Base-by-base conservation (phyloP, 2,797 vertebrate species). In the Coccyzus lansbergi region DNA sequence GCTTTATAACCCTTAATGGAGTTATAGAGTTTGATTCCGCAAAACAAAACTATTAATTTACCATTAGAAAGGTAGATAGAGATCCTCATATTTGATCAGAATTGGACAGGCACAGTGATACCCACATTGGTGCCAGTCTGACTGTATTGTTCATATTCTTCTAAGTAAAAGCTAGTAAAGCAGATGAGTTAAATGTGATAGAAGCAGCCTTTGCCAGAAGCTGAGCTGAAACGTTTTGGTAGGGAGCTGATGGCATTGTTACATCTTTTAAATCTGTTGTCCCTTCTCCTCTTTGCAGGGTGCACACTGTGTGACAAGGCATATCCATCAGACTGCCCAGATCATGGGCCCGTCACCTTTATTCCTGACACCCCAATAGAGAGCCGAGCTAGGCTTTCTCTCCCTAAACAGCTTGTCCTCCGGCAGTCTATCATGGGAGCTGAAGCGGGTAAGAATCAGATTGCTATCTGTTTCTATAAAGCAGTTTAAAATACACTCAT, bases 251-350 rank as follows among this genome's bases (percentile, higher is more conserved):
- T 11, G 21, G 55, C 13, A 17, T 46, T 0, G 48, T 9, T 85
- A 51, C 15, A 11, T n/a, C 21, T 53, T 48, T 78, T 68, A 51
- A 69, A 92, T 79, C 34, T 29, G 38, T 62, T 93, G 63, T 83
- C 76, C 92, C 46, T 56, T 77, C 68, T 12, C 62, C 24, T 65
- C 40, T 24, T 33, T 53, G 28, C 80, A 99, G 99, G 99, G 99
- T 99, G 99, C 93, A 99, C 99, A 2, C 98, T 99, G 42, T 99
- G 99, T 96, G 99, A 99, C 96, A 98, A 98, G 92, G 99, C 99
- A 0, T 99, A 99, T 93, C 98, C 98, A 26, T 99, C 99, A 4
- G 99, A 99, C 97, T 99, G 99, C 92, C 99, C 99, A 0, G 99
- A 99, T 65, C 99, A 99, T 0, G 99, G 99, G 36, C 99, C 99